These are phyloP conservation scores for Andinoacara biseriatus DNA, from an alignment of 2,113 vertebrate genomes.

Conservation along the genomic window DNA sequence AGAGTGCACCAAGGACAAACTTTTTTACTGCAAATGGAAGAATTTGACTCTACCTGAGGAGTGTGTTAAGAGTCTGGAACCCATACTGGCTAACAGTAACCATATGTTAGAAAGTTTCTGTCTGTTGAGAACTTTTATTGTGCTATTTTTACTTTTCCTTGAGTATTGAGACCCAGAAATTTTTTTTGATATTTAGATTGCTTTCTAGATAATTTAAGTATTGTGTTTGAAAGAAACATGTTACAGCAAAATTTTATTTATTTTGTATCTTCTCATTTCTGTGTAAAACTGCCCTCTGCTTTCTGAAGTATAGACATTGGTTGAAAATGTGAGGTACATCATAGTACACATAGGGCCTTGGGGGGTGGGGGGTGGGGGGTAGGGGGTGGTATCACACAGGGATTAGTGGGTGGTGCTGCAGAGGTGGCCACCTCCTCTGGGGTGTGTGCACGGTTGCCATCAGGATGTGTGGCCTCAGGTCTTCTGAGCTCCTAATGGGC, in stretches of 20 bases:
- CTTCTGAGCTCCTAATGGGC: too few relatives aligned
- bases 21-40: not conserved
- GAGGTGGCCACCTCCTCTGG: too few relatives aligned
- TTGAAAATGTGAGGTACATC: too few relatives aligned
- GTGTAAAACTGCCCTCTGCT: not conserved
- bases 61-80: not conserved
- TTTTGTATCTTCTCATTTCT: not conserved
- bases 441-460: too few relatives aligned
- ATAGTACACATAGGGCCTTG: too few relatives aligned
- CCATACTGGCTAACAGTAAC: not conserved
- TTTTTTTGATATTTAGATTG: not conserved
- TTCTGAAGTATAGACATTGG: not conserved
- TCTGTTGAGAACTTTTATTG: not conserved
- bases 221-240: not conserved
- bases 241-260: not conserved
- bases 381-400: too few relatives aligned
- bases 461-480: too few relatives aligned
- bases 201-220: not conserved
- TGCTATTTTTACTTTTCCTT: not conserved
- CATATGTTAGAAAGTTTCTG: not conserved
- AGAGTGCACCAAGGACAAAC: constrained; percentile 1
- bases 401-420: too few relatives aligned
- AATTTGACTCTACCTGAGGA: not conserved
- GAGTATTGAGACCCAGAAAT: not conserved
- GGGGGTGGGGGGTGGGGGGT: too few relatives aligned